Evolutionary conservation across 2,797 vertebrate genomes (phyloP).

Genomic region (Sebastes baramenuke): DNA sequence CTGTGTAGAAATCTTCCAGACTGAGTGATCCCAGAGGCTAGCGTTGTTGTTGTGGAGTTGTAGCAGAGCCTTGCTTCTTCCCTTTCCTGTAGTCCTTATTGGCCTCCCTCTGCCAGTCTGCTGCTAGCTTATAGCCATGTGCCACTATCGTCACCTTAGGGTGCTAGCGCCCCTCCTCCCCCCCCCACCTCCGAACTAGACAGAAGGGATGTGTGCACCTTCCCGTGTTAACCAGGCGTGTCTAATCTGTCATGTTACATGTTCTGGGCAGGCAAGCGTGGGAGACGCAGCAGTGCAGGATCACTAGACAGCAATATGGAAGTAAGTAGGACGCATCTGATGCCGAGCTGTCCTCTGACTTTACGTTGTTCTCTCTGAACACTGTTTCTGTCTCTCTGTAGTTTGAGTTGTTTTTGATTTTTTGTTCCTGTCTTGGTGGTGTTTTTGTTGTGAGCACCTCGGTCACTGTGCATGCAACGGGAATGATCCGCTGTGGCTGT

Average conservation of each 20-base stretch:
- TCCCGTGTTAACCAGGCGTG: slow-evolving; percentile 65
- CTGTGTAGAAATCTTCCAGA: slow-evolving; percentile 8
- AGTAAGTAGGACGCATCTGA: slow-evolving; percentile 93
- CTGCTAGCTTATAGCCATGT: slow-evolving; percentile 28
- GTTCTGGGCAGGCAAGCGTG: slow-evolving; percentile 99
- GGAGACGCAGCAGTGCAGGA: slow-evolving; percentile 99
- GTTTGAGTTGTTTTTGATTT: slow-evolving; percentile 15
- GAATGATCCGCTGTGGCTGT: slow-evolving; percentile 25
- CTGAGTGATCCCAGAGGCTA: not conserved
- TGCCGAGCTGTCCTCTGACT: slow-evolving; percentile 80
- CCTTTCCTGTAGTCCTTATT: slow-evolving; percentile 29
- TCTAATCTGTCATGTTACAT: slow-evolving; percentile 98
- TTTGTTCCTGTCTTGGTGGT: slow-evolving; percentile 35
- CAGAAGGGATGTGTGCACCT: slow-evolving; percentile 54
- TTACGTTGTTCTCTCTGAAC: slow-evolving; percentile 83
- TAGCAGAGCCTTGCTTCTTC: slow-evolving; percentile 19
- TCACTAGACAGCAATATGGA: slow-evolving; percentile 99
- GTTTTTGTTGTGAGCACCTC: slow-evolving; percentile 36
- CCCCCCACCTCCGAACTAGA: slow-evolving; percentile 32
- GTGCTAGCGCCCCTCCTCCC: slow-evolving; percentile 23
- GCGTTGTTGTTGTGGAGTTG: not conserved
- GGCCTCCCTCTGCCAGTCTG: slow-evolving; percentile 15
- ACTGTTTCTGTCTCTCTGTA: slow-evolving; percentile 65
- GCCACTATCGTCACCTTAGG: slow-evolving; percentile 45
- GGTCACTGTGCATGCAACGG: slow-evolving; percentile 57